Conservation (phyloP, 2,797 vertebrate species). For the Crenuchus spilurus region DNA sequence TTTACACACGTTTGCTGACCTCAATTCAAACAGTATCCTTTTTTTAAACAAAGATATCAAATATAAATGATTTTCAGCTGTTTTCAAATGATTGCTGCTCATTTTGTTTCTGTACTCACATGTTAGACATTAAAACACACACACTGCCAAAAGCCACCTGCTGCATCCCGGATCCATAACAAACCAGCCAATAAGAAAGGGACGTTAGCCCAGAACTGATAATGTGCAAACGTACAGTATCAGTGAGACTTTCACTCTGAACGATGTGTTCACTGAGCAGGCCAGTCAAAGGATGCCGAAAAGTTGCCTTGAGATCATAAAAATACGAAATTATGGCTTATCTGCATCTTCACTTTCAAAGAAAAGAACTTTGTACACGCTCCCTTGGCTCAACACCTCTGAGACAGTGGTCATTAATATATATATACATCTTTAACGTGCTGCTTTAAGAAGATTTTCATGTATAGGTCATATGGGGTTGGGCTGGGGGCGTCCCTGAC, state of each 20-base stretch:
- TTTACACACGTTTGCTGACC: not conserved
- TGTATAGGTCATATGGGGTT: not conserved
- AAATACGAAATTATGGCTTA: conserved; percentile 49
- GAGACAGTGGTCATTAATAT: not conserved
- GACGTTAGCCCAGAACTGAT: conserved; percentile 10
- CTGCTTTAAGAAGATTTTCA: not conserved
- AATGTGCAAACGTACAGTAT: conserved; percentile 24
- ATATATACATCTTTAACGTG: not conserved
- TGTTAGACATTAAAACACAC: conserved; percentile 10
- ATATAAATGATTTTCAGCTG: conserved; percentile 26
- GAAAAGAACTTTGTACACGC: conserved; percentile 19
- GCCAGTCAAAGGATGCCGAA: conserved; percentile 15
- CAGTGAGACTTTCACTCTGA: conserved; percentile 6
- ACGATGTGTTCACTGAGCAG: conserved; percentile 23
- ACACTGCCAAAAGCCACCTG: conserved; percentile 50
- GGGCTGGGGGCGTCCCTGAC: too few species aligned
- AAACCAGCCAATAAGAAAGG: conserved; percentile 38
- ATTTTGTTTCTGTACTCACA: conserved; percentile 48
- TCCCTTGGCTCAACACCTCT: not conserved
- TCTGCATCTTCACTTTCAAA: conserved; percentile 13
- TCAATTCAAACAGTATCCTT: conserved; percentile 37
- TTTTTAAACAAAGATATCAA: conserved; percentile 34
- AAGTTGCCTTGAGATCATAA: conserved; percentile 21
- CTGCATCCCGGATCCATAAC: conserved; percentile 41
- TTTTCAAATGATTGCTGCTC: conserved; percentile 54